Percentiles rank a stretch among this genome's conserved stretches.
These are phyloP conservation scores for Tachina lurida DNA, from an alignment of 2,888 invertebrate species.

Conservation along the genomic window DNA sequence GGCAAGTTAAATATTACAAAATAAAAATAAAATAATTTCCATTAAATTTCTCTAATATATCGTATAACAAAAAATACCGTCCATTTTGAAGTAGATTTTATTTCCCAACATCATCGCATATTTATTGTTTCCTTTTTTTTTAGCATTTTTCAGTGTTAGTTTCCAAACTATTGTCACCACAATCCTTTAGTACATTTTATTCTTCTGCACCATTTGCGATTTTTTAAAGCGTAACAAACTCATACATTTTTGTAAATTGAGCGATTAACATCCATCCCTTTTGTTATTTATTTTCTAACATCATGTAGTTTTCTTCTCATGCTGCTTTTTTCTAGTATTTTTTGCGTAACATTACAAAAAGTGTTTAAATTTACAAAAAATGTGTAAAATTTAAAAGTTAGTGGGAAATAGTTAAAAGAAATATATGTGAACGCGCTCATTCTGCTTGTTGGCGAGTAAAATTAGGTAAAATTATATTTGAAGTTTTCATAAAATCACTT, in stretches of 20 bases:
- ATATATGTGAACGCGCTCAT: too few species aligned
- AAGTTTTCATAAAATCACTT: too few species aligned
- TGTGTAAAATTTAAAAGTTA: background rate
- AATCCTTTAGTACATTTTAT: constrained; percentile 77
- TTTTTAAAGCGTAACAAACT: constrained; percentile 75
- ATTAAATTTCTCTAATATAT: background rate
- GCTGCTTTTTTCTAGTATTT: constrained; percentile 4
- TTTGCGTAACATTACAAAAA: background rate
- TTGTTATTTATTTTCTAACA: constrained; percentile 58
- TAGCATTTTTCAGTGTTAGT: constrained; percentile 35
- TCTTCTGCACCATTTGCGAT: constrained; percentile 80
- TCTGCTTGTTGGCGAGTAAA: too few species aligned
- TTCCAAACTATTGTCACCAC: constrained; percentile 65
- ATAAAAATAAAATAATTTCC: too few species aligned
- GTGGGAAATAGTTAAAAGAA: too few species aligned
- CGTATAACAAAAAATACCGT: background rate
- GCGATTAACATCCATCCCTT: constrained; percentile 81
- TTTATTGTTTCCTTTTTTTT: constrained; percentile 20
- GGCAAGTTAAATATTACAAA: too few species aligned
- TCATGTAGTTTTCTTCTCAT: constrained; percentile 41
- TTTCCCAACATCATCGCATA: background rate
- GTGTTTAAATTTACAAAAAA: constrained; percentile 24
- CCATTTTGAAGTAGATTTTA: constrained; percentile 8
- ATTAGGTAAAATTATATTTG: too few species aligned
- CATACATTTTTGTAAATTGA: constrained; percentile 78